phyloP scores from a whole-genome alignment of 2,888 invertebrate genomes.

The Zygaena filipendulae region DNA sequence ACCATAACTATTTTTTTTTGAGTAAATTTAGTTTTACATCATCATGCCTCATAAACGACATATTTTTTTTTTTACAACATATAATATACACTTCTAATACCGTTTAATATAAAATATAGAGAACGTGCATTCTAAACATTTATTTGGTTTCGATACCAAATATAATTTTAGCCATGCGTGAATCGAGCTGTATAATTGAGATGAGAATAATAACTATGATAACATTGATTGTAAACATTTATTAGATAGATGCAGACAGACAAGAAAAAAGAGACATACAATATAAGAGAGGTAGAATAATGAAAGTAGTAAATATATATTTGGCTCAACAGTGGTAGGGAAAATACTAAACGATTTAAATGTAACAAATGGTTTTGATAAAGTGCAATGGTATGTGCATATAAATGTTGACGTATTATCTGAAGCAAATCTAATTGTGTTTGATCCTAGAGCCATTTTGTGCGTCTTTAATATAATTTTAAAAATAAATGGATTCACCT shows the following conservation, averaged over 20 bases:
- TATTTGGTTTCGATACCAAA: constrained; percentile 45
- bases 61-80: constrained; percentile 44
- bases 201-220: constrained; percentile 33
- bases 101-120: constrained; percentile 38
- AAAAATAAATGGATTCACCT: no score
- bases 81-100: constrained; percentile 36
- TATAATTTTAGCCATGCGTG: constrained; percentile 60
- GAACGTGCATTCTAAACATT: constrained; percentile 66
- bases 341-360: no score
- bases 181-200: constrained; percentile 25
- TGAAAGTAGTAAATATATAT: no score
- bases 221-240: constrained; percentile 41
- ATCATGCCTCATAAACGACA: constrained; percentile 36
- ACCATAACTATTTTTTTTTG: not conserved
- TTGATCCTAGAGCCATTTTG: constrained; percentile 50
- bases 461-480: no score
- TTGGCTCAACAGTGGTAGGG: no score
- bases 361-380: constrained; percentile 24
- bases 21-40: not conserved
- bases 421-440: constrained; percentile 39
- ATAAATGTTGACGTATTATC: constrained; percentile 25
- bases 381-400: constrained; percentile 47
- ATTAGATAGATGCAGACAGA: constrained; percentile 27
- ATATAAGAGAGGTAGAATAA: constrained; percentile 3
- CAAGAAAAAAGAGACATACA: constrained; percentile 36